phyloP scores from a whole-genome alignment of 2,113 vertebrate genomes.

The Poecilia latipinna region DNA sequence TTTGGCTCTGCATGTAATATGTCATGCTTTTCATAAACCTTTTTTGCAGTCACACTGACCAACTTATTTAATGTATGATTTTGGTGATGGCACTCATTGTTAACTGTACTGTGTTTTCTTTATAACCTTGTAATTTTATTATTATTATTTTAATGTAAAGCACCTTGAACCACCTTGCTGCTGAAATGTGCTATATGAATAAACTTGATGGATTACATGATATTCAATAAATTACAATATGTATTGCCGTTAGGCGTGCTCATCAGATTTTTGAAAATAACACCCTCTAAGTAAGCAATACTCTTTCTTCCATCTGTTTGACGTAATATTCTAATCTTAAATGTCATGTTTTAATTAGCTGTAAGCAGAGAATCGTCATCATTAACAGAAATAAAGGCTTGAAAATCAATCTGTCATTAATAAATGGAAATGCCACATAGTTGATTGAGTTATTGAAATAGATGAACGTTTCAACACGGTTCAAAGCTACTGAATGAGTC shows the following conservation, averaged over 20 bases:
- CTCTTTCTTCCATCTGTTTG: background rate
- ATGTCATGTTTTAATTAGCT: background rate
- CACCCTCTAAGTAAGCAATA: too few species aligned
- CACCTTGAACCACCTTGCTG: too few species aligned
- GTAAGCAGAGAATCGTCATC: background rate
- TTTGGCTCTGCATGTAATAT: background rate
- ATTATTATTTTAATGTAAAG: too few species aligned
- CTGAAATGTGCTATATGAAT: too few species aligned
- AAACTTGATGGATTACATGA: too few species aligned
- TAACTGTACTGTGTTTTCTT: too few species aligned
- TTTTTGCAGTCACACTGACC: background rate
- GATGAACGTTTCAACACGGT: background rate
- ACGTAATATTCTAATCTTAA: background rate
- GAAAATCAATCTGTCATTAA: background rate
- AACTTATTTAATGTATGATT: too few species aligned
- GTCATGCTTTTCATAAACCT: background rate
- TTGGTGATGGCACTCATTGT: too few species aligned
- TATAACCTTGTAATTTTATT: too few species aligned
- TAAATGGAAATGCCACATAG: background rate
- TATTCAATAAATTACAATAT: too few species aligned
- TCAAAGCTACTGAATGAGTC: background rate
- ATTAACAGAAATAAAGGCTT: background rate
- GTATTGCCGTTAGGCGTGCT: too few species aligned
- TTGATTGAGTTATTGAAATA: background rate
- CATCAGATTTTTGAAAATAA: too few species aligned